Evolutionary conservation across 2,113 vertebrate genomes (phyloP).

Genomic region (Bos indicus): DNA sequence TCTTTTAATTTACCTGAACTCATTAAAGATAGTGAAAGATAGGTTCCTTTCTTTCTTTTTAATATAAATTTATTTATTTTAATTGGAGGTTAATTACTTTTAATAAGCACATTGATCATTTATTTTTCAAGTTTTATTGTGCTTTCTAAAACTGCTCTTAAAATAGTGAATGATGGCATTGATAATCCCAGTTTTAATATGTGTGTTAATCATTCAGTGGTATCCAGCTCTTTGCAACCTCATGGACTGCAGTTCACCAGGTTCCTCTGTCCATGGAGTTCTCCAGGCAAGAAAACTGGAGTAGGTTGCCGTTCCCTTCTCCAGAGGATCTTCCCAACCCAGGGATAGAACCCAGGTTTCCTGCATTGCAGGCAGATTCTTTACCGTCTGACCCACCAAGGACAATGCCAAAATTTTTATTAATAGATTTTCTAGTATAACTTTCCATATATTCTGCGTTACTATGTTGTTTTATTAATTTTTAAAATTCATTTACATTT

Average conservation of each 20-base stretch:
- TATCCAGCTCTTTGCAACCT: neutral
- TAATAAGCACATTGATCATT: neutral
- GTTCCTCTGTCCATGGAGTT: neutral
- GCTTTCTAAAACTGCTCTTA: neutral
- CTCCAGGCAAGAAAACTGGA: neutral
- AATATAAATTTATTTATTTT: no score
- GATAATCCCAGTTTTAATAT: neutral
- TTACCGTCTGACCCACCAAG: neutral
- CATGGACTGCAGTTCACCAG: neutral
- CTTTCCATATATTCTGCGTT: neutral
- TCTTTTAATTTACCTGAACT: neutral
- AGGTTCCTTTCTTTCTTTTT: neutral
- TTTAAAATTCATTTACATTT: neutral
- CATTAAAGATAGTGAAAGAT: neutral
- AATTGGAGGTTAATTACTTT: neutral
- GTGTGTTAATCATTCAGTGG: neutral
- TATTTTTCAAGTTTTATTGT: neutral
- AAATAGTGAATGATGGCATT: neutral
- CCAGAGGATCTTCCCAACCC: neutral
- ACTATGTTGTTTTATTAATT: neutral
- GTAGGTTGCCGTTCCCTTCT: neutral
- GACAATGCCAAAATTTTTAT: neutral
- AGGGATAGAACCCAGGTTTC: neutral
- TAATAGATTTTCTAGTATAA: neutral
- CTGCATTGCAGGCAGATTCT: neutral